Percentiles rank a stretch among this genome's conserved stretches.
phyloP scores from a whole-genome alignment of 2,888 invertebrate genomes.

The Xylota segnis region DNA sequence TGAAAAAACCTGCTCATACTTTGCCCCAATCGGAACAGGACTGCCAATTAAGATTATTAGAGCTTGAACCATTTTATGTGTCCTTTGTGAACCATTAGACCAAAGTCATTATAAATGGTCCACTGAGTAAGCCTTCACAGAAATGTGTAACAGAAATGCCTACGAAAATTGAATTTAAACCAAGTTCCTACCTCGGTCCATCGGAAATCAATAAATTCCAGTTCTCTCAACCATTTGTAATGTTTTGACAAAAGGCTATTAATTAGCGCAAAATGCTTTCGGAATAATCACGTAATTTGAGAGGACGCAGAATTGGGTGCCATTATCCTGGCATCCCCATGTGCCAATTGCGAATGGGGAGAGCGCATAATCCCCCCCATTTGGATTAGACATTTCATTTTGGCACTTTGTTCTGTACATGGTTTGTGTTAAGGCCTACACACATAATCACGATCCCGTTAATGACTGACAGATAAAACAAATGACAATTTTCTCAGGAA shows the following conservation, averaged over 20 bases:
- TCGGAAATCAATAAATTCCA: slow-evolving; percentile 60
- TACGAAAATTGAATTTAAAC: slow-evolving; percentile 44
- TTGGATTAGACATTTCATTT: slow-evolving; percentile 40
- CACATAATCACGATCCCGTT: slow-evolving; percentile 62
- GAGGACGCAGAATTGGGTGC: slow-evolving; percentile 56
- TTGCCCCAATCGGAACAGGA: slow-evolving; percentile 39
- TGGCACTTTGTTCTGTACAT: slow-evolving; percentile 2
- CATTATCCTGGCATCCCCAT: slow-evolving; percentile 50
- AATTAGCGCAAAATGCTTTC: slow-evolving; percentile 66
- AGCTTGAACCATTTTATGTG: slow-evolving; percentile 81
- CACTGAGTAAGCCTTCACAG: slow-evolving; percentile 38
- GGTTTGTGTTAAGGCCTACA: slow-evolving; percentile 57
- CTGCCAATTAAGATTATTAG: slow-evolving; percentile 83
- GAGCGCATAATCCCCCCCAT: slow-evolving; percentile 38
- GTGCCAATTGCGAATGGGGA: slow-evolving; percentile 29
- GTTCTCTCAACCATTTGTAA: slow-evolving; percentile 13
- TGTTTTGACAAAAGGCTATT: slow-evolving; percentile 65
- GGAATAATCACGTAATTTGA: slow-evolving; percentile 71
- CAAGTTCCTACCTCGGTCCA: slow-evolving; percentile 1
- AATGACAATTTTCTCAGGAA: slow-evolving; percentile 72
- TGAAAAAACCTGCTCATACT: slow-evolving; percentile 31
- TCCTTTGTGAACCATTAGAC: slow-evolving; percentile 82
- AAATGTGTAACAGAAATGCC: background rate
- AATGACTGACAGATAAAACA: slow-evolving; percentile 72
- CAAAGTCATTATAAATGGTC: slow-evolving; percentile 59